Evolutionary conservation across 2,113 vertebrate species (phyloP).

Genomic region (Corvus cornix): DNA sequence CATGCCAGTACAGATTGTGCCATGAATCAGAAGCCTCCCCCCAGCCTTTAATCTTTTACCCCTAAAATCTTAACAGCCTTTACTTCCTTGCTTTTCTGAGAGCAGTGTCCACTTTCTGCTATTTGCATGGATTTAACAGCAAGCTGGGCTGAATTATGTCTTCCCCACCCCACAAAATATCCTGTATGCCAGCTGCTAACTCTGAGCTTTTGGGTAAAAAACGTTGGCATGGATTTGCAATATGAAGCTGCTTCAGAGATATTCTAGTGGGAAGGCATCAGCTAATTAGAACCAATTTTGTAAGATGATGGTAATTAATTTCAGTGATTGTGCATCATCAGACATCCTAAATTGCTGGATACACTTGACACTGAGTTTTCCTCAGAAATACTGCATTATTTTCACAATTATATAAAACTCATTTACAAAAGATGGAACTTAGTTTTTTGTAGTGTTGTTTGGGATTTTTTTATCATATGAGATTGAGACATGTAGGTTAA

Average conservation of each 20-base stretch:
- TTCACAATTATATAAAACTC: neutral
- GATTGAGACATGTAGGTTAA: neutral
- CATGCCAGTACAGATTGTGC: neutral
- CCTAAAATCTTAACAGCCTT: neutral
- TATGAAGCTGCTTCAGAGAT: neutral
- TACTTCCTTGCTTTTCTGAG: neutral
- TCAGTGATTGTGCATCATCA: neutral
- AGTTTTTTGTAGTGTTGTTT: neutral
- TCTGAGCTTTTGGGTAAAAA: neutral
- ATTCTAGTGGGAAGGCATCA: constrained; percentile 4
- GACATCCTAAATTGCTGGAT: neutral
- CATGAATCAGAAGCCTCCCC: neutral
- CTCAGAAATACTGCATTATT: neutral
- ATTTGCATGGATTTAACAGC: neutral
- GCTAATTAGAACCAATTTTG: neutral
- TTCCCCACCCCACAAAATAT: neutral
- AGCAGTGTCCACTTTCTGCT: neutral
- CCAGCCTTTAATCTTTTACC: neutral
- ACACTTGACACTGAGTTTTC: neutral
- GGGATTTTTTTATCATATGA: neutral
- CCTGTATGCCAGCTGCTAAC: neutral
- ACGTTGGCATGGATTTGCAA: neutral
- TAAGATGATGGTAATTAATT: constrained; percentile 19
- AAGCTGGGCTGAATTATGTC: neutral
- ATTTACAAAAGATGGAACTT: neutral